Base-by-base conservation (phyloP, 1,140 invertebrate genomes). In the Coenobita brevimanus region DNA sequence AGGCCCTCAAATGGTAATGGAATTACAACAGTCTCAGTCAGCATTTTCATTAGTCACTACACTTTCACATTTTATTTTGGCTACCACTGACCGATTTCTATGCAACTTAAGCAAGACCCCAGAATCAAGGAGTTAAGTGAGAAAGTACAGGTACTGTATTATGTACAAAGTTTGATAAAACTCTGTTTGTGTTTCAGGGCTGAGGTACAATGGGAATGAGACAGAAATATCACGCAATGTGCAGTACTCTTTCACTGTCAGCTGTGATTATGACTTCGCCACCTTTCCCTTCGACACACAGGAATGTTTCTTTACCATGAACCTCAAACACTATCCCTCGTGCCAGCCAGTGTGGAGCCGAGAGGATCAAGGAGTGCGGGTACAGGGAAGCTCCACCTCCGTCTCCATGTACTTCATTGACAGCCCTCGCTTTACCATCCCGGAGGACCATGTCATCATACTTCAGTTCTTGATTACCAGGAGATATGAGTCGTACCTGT, bases 201-300 rank as follows among this genome's bases (percentile, higher is more conserved):
- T 54, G 75, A 15, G 13, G 24, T 27, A 30, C 43, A 78, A 78
- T 30, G 80, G 80, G 2, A 43, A 60, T 4, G 36, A 82, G 1
- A 64, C 69, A n/a, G 24, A 38, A 13, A 69, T 82, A 36, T n/a
- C 17, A 0, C 60, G 36, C n/a, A 17, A 24, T 10, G 33, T 82
- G 8, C 57, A 82, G 43, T 82, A 82, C 60, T 24, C 46, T 30
- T 82, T 69, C 60, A 69, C 64, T 1, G 67, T 82, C 60, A 41
- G 33, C 36, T 82, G 80, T 41, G 15, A 24, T 1, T 82, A 33
- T 24, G 64, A 82, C 38, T 69, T 82, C 30, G 13, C 46, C 60
- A 30, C 36, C 60, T 82, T 82, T 30, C 80, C 80, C 15, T 82
- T 82, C 43, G 80, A 82, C 62, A 69, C 41, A 10, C 80, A 82